Evolutionary conservation across 2,113 vertebrate species (phyloP).

Genomic region (Rhea pennata): DNA sequence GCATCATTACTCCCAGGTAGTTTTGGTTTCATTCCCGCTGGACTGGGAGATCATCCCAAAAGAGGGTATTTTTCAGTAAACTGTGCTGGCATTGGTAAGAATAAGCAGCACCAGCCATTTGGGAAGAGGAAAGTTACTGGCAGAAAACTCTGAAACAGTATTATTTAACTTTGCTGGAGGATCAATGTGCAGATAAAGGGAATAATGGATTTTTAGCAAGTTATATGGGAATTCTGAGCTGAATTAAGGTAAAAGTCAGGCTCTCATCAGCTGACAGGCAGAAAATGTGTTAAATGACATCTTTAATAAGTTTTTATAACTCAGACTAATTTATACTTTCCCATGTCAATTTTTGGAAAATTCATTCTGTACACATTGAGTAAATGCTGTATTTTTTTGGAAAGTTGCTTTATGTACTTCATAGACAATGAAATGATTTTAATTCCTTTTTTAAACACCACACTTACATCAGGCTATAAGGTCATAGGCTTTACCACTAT

Average conservation of each 20-base stretch:
- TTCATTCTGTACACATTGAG: background rate
- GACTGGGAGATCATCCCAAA: background rate
- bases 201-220: background rate
- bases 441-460: constrained; percentile 14
- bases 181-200: background rate
- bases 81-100: background rate
- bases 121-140: constrained; percentile 1
- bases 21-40: background rate
- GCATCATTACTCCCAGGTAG: background rate
- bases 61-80: background rate
- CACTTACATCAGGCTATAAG: constrained; percentile 26
- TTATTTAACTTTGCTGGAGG: background rate
- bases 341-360: background rate
- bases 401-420: background rate
- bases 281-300: background rate
- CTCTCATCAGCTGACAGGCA: background rate
- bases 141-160: background rate
- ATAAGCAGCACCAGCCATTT: background rate
- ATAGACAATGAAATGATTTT: constrained; percentile 15
- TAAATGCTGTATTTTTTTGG: background rate
- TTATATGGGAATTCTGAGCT: background rate
- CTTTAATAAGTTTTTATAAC: background rate
- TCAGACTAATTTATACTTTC: background rate
- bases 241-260: background rate
- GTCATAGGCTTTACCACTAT: background rate